Conservation (phyloP, 2,113 vertebrate species). For the Ciconia maguari region DNA sequence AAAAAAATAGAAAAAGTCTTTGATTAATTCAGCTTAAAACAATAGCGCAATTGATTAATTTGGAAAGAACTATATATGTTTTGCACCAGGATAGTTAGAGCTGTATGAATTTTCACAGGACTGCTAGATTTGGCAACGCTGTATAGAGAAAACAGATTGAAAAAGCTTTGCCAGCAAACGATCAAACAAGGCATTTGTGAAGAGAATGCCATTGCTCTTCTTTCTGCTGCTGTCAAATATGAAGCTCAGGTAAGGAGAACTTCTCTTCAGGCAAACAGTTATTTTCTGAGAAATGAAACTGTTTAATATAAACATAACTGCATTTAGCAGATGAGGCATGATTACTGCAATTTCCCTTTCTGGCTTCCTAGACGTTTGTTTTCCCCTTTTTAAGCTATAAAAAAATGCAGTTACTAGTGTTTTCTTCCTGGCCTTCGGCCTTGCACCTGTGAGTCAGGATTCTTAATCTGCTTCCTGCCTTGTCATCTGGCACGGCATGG, state of each 20-base stretch:
- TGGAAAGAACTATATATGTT: background rate
- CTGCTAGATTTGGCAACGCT: slow-evolving; percentile 92
- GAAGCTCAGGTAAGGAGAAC: slow-evolving; percentile 88
- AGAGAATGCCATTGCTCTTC: slow-evolving; percentile 93
- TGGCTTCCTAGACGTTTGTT: background rate
- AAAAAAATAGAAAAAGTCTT: background rate
- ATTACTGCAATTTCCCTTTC: background rate
- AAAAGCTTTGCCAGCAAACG: slow-evolving; percentile 93
- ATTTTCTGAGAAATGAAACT: background rate
- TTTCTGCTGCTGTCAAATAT: slow-evolving; percentile 94
- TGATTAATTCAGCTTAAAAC: background rate
- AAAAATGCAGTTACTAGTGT: background rate
- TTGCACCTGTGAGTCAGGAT: background rate
- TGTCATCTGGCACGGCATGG: background rate
- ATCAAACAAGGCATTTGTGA: slow-evolving; percentile 98
- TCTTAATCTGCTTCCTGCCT: background rate
- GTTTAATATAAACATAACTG: background rate
- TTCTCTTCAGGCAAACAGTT: background rate
- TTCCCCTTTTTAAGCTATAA: background rate
- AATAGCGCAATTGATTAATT: background rate
- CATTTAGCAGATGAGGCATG: background rate
- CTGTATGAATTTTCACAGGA: slow-evolving; percentile 69
- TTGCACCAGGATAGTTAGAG: background rate
- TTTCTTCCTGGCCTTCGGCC: background rate
- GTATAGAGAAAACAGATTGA: slow-evolving; percentile 90